These are phyloP conservation scores for Oxygymnocypris stewartii DNA, from an alignment of 2,113 vertebrate species.

Conservation along the genomic window DNA sequence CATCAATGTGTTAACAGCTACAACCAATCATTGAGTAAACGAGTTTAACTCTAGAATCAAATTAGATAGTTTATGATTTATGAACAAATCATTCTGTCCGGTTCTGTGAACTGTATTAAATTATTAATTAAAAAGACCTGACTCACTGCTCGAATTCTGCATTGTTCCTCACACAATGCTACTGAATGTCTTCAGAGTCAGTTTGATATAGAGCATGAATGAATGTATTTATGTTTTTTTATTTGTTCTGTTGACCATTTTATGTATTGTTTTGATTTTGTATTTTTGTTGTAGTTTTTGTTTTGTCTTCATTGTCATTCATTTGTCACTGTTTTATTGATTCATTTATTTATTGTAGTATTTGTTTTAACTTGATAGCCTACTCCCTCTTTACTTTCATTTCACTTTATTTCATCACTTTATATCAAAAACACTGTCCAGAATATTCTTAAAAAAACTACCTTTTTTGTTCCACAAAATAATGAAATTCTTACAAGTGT, in stretches of 20 bases:
- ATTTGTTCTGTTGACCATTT: background rate
- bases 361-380: background rate
- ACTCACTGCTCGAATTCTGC: background rate
- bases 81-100: background rate
- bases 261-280: too few relatives aligned
- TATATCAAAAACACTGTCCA: background rate
- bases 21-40: background rate
- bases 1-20: background rate
- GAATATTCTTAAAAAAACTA: background rate
- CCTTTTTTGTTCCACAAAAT: background rate
- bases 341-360: background rate
- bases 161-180: background rate
- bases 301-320: too few relatives aligned
- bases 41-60: background rate
- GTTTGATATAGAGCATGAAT: too few relatives aligned
- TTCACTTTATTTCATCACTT: slow-evolving; percentile 1
- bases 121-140: background rate
- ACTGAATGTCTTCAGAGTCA: too few relatives aligned
- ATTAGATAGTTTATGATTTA: background rate
- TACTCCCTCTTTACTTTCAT: background rate
- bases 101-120: background rate
- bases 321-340: too few relatives aligned
- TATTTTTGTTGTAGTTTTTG: too few relatives aligned
- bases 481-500: background rate
- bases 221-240: background rate